Evolutionary conservation across 1,140 invertebrate genomes (phyloP).

Genomic region (Druon quercuslanigerum): DNA sequence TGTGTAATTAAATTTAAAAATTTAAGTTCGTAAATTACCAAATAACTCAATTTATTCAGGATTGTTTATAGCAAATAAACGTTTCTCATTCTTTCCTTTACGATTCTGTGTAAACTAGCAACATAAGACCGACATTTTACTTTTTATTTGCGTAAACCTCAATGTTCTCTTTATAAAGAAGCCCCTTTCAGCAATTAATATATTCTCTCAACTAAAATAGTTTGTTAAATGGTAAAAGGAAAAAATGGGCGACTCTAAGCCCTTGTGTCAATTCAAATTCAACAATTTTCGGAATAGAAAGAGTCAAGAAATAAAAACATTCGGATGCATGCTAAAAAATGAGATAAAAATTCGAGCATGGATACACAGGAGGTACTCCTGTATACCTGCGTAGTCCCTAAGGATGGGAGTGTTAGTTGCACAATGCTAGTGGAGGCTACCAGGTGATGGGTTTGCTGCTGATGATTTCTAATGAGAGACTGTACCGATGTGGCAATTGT

Average conservation of each 20-base stretch:
- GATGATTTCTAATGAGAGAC: slow-evolving; percentile 86
- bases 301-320: slow-evolving; percentile 43
- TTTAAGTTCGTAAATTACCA: background rate
- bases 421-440: slow-evolving; percentile 87
- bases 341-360: slow-evolving; percentile 46
- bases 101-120: no score
- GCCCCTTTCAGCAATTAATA: no score
- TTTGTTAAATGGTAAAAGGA: no score
- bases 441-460: slow-evolving; percentile 76
- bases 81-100: no score
- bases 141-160: no score
- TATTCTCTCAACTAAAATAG: no score
- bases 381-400: slow-evolving; percentile 82
- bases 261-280: no score
- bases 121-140: no score
- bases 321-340: slow-evolving; percentile 44
- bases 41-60: no score
- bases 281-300: background rate
- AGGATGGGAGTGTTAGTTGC: slow-evolving; percentile 85
- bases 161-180: no score
- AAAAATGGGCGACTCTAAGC: no score
- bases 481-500: slow-evolving; percentile 79
- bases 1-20: background rate
- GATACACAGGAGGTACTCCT: slow-evolving; percentile 73
- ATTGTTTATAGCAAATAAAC: no score